Evolutionary conservation across 1,140 invertebrate species (phyloP).

Genomic region (Galleria mellonella): DNA sequence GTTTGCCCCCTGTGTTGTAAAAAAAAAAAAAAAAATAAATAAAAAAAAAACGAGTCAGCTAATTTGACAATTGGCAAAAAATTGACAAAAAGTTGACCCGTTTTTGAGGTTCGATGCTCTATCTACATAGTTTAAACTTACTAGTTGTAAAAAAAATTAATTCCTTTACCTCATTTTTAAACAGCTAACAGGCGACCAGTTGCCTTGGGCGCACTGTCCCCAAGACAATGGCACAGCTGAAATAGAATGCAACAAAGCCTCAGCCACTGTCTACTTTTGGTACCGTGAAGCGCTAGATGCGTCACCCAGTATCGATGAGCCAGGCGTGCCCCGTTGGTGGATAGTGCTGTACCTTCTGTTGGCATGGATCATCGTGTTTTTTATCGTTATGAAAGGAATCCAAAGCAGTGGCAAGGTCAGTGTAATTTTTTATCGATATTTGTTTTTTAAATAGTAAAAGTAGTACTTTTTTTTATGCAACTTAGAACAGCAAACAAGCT

Average conservation of each 20-base stretch:
- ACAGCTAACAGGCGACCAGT: slow-evolving; percentile 77
- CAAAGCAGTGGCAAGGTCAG: slow-evolving; percentile 96
- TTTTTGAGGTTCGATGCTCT: too few species aligned
- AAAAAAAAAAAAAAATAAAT: too few species aligned
- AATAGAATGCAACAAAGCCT: slow-evolving; percentile 86
- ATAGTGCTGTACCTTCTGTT: slow-evolving; percentile 93
- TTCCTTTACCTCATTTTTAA: slow-evolving; percentile 19
- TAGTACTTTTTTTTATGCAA: too few species aligned
- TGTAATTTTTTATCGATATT: too few species aligned
- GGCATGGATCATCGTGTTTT: slow-evolving; percentile 96
- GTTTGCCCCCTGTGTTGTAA: too few species aligned
- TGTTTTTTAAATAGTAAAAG: too few species aligned
- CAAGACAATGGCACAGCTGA: slow-evolving; percentile 81
- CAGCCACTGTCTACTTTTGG: slow-evolving; percentile 93
- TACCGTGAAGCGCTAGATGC: slow-evolving; percentile 90
- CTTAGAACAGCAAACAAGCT: too few species aligned
- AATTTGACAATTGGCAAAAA: too few species aligned
- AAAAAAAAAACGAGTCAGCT: too few species aligned
- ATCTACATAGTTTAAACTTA: too few species aligned
- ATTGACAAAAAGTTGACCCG: too few species aligned
- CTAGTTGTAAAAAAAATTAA: not conserved
- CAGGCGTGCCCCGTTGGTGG: slow-evolving; percentile 93
- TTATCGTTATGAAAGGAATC: slow-evolving; percentile 98
- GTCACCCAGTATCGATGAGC: slow-evolving; percentile 87
- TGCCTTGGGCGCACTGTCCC: slow-evolving; percentile 92